Evolutionary conservation across 2,113 vertebrate species (phyloP).

Genomic region (Phaethon lepturus): DNA sequence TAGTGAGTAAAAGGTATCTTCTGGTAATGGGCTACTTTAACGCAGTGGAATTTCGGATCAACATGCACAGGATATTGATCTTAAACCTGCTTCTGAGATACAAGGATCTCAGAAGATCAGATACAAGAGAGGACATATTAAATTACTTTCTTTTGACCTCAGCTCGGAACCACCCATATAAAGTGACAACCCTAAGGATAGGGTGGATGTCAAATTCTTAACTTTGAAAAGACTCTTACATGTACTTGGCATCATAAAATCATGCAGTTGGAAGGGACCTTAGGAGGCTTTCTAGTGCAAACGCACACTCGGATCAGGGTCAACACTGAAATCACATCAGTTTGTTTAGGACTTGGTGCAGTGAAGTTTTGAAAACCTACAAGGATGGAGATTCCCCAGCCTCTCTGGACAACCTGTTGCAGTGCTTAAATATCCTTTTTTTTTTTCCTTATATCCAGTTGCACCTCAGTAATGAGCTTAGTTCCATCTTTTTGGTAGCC

Average conservation of each 20-base stretch:
- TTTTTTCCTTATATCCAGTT: neutral
- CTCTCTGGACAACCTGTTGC: neutral
- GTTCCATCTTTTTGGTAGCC: neutral
- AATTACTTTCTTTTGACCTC: neutral
- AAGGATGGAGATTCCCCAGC: accelerated
- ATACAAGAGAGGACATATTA: neutral
- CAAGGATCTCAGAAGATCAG: neutral
- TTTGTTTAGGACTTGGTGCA: neutral
- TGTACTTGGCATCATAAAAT: neutral
- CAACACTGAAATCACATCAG: neutral
- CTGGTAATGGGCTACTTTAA: neutral
- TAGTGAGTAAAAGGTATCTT: neutral
- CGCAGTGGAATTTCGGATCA: neutral
- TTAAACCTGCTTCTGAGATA: neutral
- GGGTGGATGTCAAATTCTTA: neutral
- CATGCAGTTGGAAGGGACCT: neutral
- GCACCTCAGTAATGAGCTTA: neutral
- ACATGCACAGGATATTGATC: neutral
- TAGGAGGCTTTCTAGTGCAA: neutral
- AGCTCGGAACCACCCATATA: neutral
- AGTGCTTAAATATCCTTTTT: neutral
- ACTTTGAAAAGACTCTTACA: neutral
- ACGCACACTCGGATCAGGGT: neutral
- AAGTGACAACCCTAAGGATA: neutral
- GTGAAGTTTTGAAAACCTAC: neutral